Percentiles rank a stretch among this genome's conserved stretches.
Evolutionary conservation across 2,113 vertebrate species (phyloP).

Genomic region (Galbula dea): DNA sequence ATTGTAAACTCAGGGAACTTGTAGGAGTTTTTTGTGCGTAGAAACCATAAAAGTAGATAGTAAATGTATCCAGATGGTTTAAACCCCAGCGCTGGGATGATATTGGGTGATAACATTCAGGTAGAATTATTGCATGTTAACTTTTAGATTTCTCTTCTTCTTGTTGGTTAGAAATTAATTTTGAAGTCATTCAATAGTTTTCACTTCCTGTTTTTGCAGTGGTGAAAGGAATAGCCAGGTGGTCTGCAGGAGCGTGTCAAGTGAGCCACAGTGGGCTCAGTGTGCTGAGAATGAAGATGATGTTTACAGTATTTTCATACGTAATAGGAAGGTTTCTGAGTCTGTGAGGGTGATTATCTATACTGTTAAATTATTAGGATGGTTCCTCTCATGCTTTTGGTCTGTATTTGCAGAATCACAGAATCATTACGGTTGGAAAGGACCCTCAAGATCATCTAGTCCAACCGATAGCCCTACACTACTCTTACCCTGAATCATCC

Average conservation of each 20-base stretch:
- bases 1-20: background rate
- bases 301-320: background rate
- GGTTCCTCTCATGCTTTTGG: background rate
- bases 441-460: no score
- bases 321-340: background rate
- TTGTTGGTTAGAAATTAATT: background rate
- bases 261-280: fast-evolving
- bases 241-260: background rate
- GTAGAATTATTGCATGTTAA: background rate
- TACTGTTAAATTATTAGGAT: background rate
- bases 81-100: background rate
- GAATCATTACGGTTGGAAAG: no score
- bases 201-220: background rate
- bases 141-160: background rate
- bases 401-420: fast-evolving
- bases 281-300: background rate
- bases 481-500: no score
- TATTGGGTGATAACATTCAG: background rate
- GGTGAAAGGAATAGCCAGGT: background rate
- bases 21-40: fast-evolving
- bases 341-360: background rate
- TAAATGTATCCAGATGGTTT: background rate
- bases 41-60: background rate
- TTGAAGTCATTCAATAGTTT: background rate
- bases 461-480: no score